Evolutionary conservation across 2,113 vertebrate species (phyloP).

Genomic region (Smithornis capensis): DNA sequence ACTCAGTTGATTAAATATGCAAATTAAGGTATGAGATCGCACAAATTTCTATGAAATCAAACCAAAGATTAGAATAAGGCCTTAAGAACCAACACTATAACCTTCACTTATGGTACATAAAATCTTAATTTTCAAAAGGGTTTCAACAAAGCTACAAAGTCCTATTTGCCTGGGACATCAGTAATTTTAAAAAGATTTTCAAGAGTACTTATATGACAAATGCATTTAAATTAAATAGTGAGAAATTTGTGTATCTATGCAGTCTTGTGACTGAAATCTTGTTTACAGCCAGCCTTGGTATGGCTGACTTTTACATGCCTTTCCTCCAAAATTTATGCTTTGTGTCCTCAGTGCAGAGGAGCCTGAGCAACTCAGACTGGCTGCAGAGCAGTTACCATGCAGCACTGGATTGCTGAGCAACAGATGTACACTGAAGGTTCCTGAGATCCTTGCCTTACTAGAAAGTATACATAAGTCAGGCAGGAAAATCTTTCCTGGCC

Average conservation of each 20-base stretch:
- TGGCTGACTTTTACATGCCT: neutral
- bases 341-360: neutral
- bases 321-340: neutral
- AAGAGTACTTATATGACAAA: neutral
- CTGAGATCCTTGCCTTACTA: neutral
- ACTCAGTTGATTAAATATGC: neutral
- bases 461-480: neutral
- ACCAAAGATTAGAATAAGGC: neutral
- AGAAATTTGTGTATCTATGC: neutral
- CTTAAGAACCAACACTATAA: neutral
- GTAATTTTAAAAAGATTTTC: neutral
- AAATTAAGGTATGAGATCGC: neutral
- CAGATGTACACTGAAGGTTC: neutral
- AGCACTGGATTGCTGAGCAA: neutral
- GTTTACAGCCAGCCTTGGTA: neutral
- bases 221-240: neutral
- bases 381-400: neutral
- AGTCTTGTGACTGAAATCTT: neutral
- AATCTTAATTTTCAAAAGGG: neutral
- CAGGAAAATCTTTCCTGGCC: neutral
- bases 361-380: neutral
- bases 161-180: neutral
- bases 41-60: neutral
- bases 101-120: neutral
- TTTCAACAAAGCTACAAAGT: neutral